A percentile compares a stretch with the other conserved stretches of the same genome.
These are phyloP conservation scores for Synanthedon tipuliformis DNA, from an alignment of 2,888 invertebrate species.

Conservation along the genomic window DNA sequence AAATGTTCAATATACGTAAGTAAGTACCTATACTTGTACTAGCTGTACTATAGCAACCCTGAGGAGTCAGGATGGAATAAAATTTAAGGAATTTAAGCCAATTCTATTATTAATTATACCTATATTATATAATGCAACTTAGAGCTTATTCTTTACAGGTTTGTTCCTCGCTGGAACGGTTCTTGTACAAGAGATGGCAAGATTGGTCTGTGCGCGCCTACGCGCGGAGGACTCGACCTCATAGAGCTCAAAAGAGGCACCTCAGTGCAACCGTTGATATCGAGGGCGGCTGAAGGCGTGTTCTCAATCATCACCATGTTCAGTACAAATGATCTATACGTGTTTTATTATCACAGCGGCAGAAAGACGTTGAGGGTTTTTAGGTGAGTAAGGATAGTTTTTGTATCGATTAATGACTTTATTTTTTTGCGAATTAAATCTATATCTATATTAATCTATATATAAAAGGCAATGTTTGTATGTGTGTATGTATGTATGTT, in stretches of 20 bases:
- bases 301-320: conserved; percentile 96
- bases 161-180: conserved; percentile 93
- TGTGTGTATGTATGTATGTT: no score
- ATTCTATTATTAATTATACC: background rate
- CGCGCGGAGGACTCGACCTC: conserved; percentile 92
- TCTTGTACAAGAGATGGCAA: conserved; percentile 88
- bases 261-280: conserved; percentile 90
- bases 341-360: conserved; percentile 96
- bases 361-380: conserved; percentile 94
- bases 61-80: background rate
- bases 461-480: no score
- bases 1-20: no score
- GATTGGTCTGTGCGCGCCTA: conserved; percentile 91
- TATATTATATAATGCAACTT: background rate
- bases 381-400: conserved; percentile 62
- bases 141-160: conserved; percentile 28
- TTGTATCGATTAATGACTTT: no score
- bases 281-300: conserved; percentile 95
- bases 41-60: no score
- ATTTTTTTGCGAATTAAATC: background rate
- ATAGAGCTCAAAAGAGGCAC: conserved; percentile 91
- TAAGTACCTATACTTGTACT: no score
- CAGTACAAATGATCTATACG: conserved; percentile 93
- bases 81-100: background rate
- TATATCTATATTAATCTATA: no score